Evolutionary conservation across 2,113 vertebrate genomes (phyloP).

Genomic region (Lanius ludovicianus): DNA sequence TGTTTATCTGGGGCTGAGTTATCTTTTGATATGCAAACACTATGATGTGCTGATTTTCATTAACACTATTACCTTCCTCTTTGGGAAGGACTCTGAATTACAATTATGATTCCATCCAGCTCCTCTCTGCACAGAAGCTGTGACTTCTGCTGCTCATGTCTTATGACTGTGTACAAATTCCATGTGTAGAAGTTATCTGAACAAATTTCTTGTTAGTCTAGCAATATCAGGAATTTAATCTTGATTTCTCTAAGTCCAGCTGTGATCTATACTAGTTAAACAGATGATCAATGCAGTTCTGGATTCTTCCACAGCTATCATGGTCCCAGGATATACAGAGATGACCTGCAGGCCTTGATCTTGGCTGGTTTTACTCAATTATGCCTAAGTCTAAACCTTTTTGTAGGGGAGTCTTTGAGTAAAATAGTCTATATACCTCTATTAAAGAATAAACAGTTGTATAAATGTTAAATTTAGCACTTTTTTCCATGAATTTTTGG

Average conservation of each 20-base stretch:
- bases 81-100: not conserved
- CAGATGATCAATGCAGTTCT: rapidly evolving
- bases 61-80: not conserved
- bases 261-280: not conserved
- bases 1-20: constrained; percentile 25
- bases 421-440: not conserved
- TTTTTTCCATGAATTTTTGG: not conserved
- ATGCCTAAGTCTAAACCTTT: not conserved
- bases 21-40: constrained; percentile 37
- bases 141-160: not conserved
- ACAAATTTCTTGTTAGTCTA: not conserved
- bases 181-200: not conserved
- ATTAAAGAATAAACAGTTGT: not conserved
- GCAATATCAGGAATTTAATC: not conserved
- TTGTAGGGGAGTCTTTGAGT: not conserved
- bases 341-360: not conserved
- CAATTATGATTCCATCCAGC: not conserved
- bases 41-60: not conserved
- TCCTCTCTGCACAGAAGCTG: not conserved
- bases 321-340: not conserved
- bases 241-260: not conserved
- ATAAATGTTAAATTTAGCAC: not conserved
- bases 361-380: not conserved
- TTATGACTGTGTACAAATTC: not conserved
- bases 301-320: not conserved